phyloP scores from a whole-genome alignment of 2,888 invertebrate species.

The Eupsilia transversa region DNA sequence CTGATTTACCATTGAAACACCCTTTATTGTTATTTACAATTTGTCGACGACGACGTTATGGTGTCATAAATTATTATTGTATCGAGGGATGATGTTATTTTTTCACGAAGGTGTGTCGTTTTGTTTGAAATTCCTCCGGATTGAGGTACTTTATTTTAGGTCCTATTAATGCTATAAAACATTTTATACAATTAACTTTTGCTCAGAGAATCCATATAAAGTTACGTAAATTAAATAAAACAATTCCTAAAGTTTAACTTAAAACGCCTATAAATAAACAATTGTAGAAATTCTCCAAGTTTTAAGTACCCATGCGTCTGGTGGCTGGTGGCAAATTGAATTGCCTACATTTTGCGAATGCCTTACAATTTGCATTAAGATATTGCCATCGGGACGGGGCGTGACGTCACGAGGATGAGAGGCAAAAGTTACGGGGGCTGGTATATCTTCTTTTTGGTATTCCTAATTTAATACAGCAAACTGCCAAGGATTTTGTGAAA shows the following conservation, averaged over 20 bases:
- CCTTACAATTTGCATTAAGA: conserved; percentile 60
- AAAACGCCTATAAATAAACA: conserved; percentile 48
- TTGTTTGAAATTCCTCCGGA: background rate
- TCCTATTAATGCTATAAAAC: background rate
- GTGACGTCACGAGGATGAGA: conserved; percentile 19
- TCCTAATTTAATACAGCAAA: conserved; percentile 23
- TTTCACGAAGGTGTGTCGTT: background rate
- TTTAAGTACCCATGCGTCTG: conserved; percentile 58
- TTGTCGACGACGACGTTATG: conserved; percentile 13
- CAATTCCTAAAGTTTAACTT: conserved; percentile 27
- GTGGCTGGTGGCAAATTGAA: conserved; percentile 56
- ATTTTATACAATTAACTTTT: conserved; percentile 1
- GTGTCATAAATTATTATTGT: conserved; percentile 24
- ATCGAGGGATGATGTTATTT: background rate
- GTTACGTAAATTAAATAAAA: conserved; percentile 31
- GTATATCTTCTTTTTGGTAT: conserved; percentile 11
- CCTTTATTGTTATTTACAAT: conserved; percentile 40
- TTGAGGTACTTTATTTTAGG: background rate
- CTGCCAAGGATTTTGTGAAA: conserved; percentile 2
- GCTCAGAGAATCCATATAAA: conserved; percentile 18
- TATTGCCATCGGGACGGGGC: conserved; percentile 34
- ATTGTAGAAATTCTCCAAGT: conserved; percentile 50
- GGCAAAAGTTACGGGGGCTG: conserved; percentile 5
- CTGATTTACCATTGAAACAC: conserved; percentile 31
- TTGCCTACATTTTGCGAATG: conserved; percentile 57